phyloP scores from a whole-genome alignment of 2,888 invertebrate genomes.

The Xanthia icteritia region DNA sequence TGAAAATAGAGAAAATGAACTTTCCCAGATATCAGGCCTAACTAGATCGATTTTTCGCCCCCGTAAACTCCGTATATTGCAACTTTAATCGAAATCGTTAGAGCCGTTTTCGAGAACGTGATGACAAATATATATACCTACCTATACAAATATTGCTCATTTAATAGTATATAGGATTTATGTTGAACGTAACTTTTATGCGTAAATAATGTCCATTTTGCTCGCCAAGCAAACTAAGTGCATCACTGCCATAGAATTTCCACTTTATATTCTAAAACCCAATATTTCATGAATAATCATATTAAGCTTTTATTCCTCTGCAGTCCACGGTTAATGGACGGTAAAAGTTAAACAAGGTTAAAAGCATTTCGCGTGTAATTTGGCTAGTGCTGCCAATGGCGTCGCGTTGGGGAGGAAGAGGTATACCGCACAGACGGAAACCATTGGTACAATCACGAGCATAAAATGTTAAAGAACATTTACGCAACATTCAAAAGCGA shows the following conservation, averaged over 20 bases:
- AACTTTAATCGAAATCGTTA: too few species aligned
- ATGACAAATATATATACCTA: too few species aligned
- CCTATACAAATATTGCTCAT: too few species aligned
- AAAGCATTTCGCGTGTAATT: conserved; percentile 48
- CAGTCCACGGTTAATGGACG: conserved; percentile 33
- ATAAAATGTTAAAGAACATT: not conserved
- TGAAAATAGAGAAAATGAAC: too few species aligned
- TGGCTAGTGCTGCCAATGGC: conserved; percentile 19
- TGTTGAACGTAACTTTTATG: not conserved
- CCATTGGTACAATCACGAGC: not conserved
- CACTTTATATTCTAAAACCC: conserved; percentile 9
- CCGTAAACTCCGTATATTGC: too few species aligned
- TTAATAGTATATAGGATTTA: not conserved
- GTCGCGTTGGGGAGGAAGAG: not conserved
- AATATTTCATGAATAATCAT: conserved; percentile 38
- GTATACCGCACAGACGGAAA: conserved; percentile 8
- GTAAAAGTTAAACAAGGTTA: conserved; percentile 39
- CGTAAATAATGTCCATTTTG: not conserved
- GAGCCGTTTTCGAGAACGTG: too few species aligned
- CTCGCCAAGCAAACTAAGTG: not conserved
- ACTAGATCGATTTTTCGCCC: too few species aligned
- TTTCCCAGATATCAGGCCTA: too few species aligned
- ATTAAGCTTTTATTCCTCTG: conserved; percentile 24
- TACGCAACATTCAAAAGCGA: not conserved
- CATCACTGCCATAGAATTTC: not conserved